Base-by-base conservation (phyloP, 1,140 invertebrate species). In the Aplysia californica region DNA sequence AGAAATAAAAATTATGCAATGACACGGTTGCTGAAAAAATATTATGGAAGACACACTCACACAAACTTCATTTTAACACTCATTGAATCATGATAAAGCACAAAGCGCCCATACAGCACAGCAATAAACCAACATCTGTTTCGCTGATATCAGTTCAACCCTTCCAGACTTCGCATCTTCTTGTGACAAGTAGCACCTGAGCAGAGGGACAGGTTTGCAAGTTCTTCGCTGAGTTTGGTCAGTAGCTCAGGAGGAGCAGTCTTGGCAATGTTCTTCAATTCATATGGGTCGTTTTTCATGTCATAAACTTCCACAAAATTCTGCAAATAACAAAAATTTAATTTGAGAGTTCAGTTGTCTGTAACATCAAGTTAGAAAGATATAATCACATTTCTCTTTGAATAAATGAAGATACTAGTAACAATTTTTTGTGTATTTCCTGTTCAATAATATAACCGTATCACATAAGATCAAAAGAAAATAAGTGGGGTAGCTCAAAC, bases 221-320 rank as follows among this genome's bases (percentile, higher is more conserved):
- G 26, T 20, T 74, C 38, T 2, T 78, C 68, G 20, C 50, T 78
- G 31, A 78, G 55, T 36, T 44, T 58, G 61, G 39, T 71, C 39
- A 74, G 65, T 18, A 76, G 41, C 29, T 50, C 67, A 18, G 79
- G 64, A 0, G 41, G 39, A 3, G 75, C 70, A 38, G 65, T 65
- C 18, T 77, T 75, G 33, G 56, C 75, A 35, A 77, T 73, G 56
- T 80, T 80, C 3, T 39, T 69, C 23, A 77, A 33, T 41, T 80
- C 79, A 35, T 44, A 75, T 3, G 75, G 71, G 44, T 80, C 79
- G 35, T 33, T 33, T 1, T 65, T 58, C 21, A 80, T n/a, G 23
- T 80, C 71, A 61, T 77, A 80, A 31, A 77, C 50, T 38, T 80
- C 79, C 39, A 80, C 66, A 69, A 77, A 77, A 38, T 74, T 75